Base-by-base conservation (phyloP, 1,140 invertebrate species). In the Heterodera carotae region DNA sequence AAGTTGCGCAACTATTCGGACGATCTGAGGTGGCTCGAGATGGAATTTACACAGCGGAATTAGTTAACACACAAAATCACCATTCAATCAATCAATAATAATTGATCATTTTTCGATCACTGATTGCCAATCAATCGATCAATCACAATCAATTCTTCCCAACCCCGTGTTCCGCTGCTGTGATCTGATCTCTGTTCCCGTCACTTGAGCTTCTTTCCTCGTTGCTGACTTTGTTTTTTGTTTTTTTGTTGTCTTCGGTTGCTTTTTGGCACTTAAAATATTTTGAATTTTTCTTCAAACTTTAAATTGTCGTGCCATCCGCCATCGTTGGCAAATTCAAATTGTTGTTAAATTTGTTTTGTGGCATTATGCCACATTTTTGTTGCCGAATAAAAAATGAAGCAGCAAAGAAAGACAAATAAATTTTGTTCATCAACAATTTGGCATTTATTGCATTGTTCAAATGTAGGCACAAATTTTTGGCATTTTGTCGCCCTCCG, bases 11-110 rank as follows among this genome's bases (percentile, higher is more conserved):
- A 27, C 27, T 66, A 29, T 34, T 12, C n/a, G 27, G 62, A 66
- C 62, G 29, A 66, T 34, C 10, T 34, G 62, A 18, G 33, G 62
- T 66, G 62, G 62, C 33, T 31, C 22, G 62, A 66, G 27, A 66
- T 34, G 62, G 27, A 31, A 34, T 66, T 66, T 34, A n/a, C 62
- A 22, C 62, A 66, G 62, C 62, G 62, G n/a, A 66, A 56, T 56
- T 56, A 18, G 22, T 4, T n/a, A n/a, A n/a, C n/a, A n/a, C n/a
- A n/a, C 48, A 12, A 22, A 56, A 5, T 56, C 12, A 22, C 3
- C 48, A 18, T 22, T 15, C 48, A 15, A 22, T 22, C 48, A 53
- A 53, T 18, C 18, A 8, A 12, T 43, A 8, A 12, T 43, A 10
- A 18, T 18, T 18, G 48, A 2, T 22, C 15, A 22, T n/a, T 56